Evolutionary conservation across 2,113 vertebrate species (phyloP).

Genomic region (Tretioscincus oriximinensis): DNA sequence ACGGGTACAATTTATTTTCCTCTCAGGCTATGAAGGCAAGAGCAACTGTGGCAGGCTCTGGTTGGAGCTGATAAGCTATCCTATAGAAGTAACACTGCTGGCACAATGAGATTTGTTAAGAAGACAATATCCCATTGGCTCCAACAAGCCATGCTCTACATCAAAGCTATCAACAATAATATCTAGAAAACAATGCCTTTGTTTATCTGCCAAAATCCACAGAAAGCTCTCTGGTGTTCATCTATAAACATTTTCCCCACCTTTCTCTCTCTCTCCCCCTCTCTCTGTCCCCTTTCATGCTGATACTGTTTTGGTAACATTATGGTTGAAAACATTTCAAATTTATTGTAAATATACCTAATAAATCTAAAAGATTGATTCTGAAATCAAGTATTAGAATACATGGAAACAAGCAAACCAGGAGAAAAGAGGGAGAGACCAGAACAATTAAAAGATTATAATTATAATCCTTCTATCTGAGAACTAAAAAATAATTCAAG

Average conservation of each 20-base stretch:
- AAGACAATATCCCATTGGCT: slow-evolving; percentile 90
- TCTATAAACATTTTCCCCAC: slow-evolving; percentile 58
- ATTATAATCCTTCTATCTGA: background rate
- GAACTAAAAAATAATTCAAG: background rate
- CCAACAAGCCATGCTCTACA: slow-evolving; percentile 70
- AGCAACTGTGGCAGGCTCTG: slow-evolving; percentile 85
- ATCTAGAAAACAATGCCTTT: slow-evolving; percentile 78
- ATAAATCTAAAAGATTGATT: slow-evolving; percentile 39
- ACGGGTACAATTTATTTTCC: slow-evolving; percentile 95
- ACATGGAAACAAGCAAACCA: background rate
- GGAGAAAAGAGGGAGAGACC: background rate
- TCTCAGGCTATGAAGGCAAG: slow-evolving; percentile 87
- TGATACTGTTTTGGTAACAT: background rate
- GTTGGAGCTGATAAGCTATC: slow-evolving; percentile 87
- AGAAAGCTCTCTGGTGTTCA: slow-evolving; percentile 60
- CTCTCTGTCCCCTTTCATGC: background rate
- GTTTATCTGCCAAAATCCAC: slow-evolving; percentile 65
- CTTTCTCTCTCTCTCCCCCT: background rate
- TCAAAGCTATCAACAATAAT: slow-evolving; percentile 81
- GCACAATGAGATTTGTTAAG: slow-evolving; percentile 88
- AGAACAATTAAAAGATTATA: background rate
- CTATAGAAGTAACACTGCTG: slow-evolving; percentile 78
- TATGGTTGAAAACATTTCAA: slow-evolving; percentile 29
- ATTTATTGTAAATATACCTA: background rate
- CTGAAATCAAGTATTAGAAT: slow-evolving; percentile 45